phyloP scores from a whole-genome alignment of 2,888 invertebrate genomes.

The Dryococelus australis region DNA sequence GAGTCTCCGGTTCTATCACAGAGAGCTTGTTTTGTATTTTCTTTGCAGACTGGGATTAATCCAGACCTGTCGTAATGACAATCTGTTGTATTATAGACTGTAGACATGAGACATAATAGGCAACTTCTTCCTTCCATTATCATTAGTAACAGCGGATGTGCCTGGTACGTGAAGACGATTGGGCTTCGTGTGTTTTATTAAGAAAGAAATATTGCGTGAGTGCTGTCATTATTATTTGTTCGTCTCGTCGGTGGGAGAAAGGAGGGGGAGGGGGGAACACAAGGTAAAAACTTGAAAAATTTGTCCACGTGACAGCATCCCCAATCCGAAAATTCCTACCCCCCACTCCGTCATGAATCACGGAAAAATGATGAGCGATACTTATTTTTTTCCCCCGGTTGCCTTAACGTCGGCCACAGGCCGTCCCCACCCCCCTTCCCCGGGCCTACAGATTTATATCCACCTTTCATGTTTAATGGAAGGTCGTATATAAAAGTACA shows the following conservation, averaged over 20 bases:
- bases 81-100: too few species aligned
- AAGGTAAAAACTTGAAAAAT: neutral
- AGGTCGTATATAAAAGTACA: slow-evolving; percentile 24
- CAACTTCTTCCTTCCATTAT: too few species aligned
- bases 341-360: neutral
- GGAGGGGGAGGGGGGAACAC: neutral
- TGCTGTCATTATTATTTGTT: too few species aligned
- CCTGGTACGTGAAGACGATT: too few species aligned
- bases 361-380: neutral
- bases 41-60: too few species aligned
- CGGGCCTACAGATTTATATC: neutral
- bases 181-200: too few species aligned
- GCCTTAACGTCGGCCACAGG: neutral
- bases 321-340: slow-evolving; percentile 10
- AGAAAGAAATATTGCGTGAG: too few species aligned
- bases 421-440: neutral
- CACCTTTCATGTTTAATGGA: slow-evolving; percentile 25
- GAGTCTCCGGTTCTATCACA: too few species aligned
- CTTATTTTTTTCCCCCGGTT: neutral
- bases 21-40: too few species aligned
- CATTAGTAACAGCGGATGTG: too few species aligned
- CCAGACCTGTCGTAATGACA: too few species aligned
- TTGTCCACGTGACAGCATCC: neutral
- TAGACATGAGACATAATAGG: too few species aligned
- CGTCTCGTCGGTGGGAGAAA: neutral